These are phyloP conservation scores for Dryoscopus gambensis DNA, from an alignment of 2,113 vertebrate genomes.

Conservation along the genomic window DNA sequence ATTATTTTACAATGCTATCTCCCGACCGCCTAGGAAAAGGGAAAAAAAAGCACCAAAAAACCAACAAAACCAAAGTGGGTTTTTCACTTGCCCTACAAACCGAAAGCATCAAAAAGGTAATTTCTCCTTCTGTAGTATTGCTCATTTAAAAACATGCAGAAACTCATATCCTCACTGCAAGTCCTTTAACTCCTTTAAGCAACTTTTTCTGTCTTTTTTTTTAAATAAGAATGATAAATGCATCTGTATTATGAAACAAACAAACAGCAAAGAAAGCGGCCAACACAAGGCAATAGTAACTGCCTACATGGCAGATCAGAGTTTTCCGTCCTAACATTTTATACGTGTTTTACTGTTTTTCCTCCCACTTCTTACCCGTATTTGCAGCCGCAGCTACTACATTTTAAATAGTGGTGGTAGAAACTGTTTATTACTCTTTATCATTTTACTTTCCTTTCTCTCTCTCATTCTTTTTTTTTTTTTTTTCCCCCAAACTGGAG, in stretches of 20 bases:
- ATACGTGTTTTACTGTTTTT: background rate
- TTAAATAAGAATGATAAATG: background rate
- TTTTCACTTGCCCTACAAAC: conserved; percentile 39
- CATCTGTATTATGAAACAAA: background rate
- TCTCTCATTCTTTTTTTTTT: accelerated
- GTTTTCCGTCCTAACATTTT: background rate
- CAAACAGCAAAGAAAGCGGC: background rate
- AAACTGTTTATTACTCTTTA: background rate
- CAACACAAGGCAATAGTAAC: background rate
- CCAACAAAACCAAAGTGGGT: too few species aligned
- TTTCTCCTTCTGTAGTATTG: conserved; percentile 28
- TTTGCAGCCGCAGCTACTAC: background rate
- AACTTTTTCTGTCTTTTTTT: conserved; percentile 43
- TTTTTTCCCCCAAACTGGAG: too few species aligned
- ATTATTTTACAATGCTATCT: conserved; percentile 56
- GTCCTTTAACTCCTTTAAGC: conserved; percentile 48
- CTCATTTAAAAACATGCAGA: conserved; percentile 47
- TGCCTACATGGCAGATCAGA: background rate
- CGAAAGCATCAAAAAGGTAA: conserved; percentile 40
- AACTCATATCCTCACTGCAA: conserved; percentile 45
- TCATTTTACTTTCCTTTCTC: background rate
- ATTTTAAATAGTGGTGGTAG: background rate
- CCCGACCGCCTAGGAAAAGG: background rate
- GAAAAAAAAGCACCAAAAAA: background rate
- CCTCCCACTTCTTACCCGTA: background rate